phyloP scores from a whole-genome alignment of 2,888 invertebrate species.

The Parnassius orleans region DNA sequence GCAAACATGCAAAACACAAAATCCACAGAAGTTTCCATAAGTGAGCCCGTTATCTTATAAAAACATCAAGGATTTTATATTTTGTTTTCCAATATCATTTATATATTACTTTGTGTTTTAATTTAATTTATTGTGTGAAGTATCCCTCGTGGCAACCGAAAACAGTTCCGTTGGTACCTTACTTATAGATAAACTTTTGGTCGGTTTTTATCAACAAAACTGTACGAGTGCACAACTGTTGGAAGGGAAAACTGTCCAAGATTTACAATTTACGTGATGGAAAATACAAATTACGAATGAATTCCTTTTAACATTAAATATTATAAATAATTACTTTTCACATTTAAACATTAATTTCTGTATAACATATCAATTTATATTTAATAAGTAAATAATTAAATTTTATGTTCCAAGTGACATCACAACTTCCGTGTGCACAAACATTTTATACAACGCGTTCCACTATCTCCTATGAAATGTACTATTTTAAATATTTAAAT shows the following conservation, averaged over 20 bases:
- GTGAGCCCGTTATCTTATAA: constrained; percentile 63
- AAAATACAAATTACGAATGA: constrained; percentile 38
- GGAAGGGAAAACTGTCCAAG: not conserved
- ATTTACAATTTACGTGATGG: not conserved
- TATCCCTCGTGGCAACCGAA: constrained; percentile 35
- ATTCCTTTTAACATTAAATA: constrained; percentile 42
- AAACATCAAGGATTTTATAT: constrained; percentile 55
- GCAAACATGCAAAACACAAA: constrained; percentile 51
- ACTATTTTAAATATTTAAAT: not conserved
- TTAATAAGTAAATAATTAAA: constrained; percentile 42
- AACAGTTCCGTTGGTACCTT: constrained; percentile 39
- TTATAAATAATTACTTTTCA: constrained; percentile 24
- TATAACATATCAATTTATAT: constrained; percentile 43
- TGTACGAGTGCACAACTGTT: constrained; percentile 39
- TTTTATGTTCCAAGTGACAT: constrained; percentile 57
- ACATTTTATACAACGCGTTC: not conserved
- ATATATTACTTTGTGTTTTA: constrained; percentile 38
- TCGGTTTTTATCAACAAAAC: constrained; percentile 46
- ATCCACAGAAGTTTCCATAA: constrained; percentile 51
- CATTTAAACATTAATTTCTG: constrained; percentile 39
- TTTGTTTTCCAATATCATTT: constrained; percentile 33
- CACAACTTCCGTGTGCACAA: constrained; percentile 41
- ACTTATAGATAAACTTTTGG: constrained; percentile 56
- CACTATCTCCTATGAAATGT: not conserved
- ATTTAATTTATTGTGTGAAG: constrained; percentile 37